These are phyloP conservation scores for Rachycentron canadum DNA, from an alignment of 2,797 vertebrate species.

Conservation along the genomic window DNA sequence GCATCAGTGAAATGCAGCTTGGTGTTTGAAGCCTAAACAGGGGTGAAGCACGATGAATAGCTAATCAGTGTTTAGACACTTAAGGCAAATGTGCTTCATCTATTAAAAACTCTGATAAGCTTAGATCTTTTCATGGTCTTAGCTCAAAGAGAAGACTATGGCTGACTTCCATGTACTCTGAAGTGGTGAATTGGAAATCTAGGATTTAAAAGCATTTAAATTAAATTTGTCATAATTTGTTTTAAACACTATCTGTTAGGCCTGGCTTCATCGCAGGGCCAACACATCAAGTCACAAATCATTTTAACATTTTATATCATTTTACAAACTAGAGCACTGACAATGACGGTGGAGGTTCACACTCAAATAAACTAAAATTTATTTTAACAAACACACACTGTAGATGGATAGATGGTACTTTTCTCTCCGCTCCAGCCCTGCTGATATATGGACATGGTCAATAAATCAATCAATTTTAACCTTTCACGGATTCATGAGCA, in stretches of 20 bases:
- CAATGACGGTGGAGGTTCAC: neutral
- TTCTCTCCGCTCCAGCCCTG: neutral
- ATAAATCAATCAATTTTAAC: neutral
- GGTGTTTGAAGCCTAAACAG: constrained; percentile 50
- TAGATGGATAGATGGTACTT: neutral
- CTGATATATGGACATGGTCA: too few species aligned
- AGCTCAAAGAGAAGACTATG: constrained; percentile 40
- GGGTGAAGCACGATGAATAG: constrained; percentile 52
- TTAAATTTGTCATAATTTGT: constrained; percentile 13
- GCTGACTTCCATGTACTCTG: constrained; percentile 34
- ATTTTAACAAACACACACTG: neutral
- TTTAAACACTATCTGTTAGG: neutral
- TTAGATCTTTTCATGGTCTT: constrained; percentile 32
- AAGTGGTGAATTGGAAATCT: constrained; percentile 25
- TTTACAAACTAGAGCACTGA: neutral
- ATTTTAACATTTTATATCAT: neutral
- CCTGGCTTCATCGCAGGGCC: neutral
- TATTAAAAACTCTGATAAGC: constrained; percentile 51
- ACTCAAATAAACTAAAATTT: neutral
- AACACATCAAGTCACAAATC: constrained; percentile 9
- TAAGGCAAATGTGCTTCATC: constrained; percentile 50
- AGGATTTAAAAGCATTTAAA: neutral
- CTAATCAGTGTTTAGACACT: constrained; percentile 59
- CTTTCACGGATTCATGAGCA: neutral
- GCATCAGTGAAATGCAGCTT: constrained; percentile 38